Evolutionary conservation across 2,888 invertebrate species (phyloP), one percentile per base, ranked within the genome.

Genomic region (Spicauda simplicius): DNA sequence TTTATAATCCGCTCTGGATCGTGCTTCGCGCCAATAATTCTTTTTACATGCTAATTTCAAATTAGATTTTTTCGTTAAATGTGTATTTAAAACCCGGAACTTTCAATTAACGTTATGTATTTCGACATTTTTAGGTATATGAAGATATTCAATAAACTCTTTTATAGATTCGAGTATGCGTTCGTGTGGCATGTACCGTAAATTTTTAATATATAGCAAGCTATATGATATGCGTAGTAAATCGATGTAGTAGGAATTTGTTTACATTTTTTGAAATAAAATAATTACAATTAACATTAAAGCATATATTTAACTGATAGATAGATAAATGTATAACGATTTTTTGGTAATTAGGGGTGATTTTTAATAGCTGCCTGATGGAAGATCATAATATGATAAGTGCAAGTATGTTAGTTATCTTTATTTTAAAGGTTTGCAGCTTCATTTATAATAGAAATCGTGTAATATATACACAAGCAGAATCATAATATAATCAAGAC

Each of bases 21-120:
- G 2, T 54, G 12, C 66, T 87, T 85, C 77, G 79, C 78, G 78
- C 80, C 80, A 80, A 77, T 70, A 56, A 37, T 62, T 37, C 18
- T 60, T 48, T 60, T 55, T 60, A 54, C 53, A 60, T 60, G 53
- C 10, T 54, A 65, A 59, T 59, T 65, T 65, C 59, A 59, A 65
- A 53, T 59, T 52, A 30, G 58, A 60, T 66, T 30, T 54, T 60
- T 54, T 60, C 30, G 59, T 60, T 45, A 54, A 45, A 45, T 45
- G 18, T 55, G 59, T 55, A 66, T 66, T 65, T 60, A 60, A 59
- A 59, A 59, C 59, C 14, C n/a, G 55, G 1, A 19, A 1, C 18
- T 14, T 52, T 19, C 0, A 60, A 52, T 30, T 4, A 33, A 11
- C 52, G 19, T 52, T 52, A 52, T 19, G 45, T 45, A 45, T 45